Conservation (phyloP, 1,140 invertebrate species). For the Drosophila subpulchrella region DNA sequence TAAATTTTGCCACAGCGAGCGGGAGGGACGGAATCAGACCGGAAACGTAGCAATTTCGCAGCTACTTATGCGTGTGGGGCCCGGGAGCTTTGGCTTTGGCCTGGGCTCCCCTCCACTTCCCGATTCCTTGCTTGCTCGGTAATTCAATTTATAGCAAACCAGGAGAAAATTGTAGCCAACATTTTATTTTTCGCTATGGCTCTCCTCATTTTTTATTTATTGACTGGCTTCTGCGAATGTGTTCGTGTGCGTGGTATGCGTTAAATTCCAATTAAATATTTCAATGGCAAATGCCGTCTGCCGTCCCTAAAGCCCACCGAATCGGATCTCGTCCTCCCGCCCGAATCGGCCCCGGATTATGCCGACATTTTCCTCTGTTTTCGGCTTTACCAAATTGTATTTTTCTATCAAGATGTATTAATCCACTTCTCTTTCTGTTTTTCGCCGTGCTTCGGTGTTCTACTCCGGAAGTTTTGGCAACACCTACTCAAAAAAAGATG, state of each 20-base stretch:
- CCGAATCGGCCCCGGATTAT: constrained; percentile 17
- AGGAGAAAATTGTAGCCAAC: constrained; percentile 64
- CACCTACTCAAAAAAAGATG: constrained; percentile 72
- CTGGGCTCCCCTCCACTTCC: not conserved
- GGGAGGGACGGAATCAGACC: constrained; percentile 10
- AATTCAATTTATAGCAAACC: constrained; percentile 75
- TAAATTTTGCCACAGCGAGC: constrained; percentile 66
- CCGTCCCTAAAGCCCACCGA: constrained; percentile 25
- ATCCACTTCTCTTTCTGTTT: constrained; percentile 69
- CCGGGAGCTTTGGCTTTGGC: constrained; percentile 54
- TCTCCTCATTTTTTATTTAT: constrained; percentile 71
- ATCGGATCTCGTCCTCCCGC: constrained; percentile 23
- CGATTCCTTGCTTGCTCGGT: constrained; percentile 28
- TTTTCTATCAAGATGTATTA: constrained; percentile 77
- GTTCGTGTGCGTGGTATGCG: constrained; percentile 62
- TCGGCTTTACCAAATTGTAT: constrained; percentile 54
- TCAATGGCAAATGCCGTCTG: constrained; percentile 59
- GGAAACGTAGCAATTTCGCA: constrained; percentile 69
- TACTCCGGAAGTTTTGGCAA: constrained; percentile 77
- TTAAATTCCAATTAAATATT: constrained; percentile 83
- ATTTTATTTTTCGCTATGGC: constrained; percentile 52
- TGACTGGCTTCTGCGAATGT: constrained; percentile 46
- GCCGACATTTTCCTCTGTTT: constrained; percentile 41
- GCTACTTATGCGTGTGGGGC: constrained; percentile 70
- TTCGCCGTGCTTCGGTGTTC: constrained; percentile 30